These are phyloP conservation scores for Dallia pectoralis DNA, from an alignment of 2,797 vertebrate genomes.

Conservation along the genomic window DNA sequence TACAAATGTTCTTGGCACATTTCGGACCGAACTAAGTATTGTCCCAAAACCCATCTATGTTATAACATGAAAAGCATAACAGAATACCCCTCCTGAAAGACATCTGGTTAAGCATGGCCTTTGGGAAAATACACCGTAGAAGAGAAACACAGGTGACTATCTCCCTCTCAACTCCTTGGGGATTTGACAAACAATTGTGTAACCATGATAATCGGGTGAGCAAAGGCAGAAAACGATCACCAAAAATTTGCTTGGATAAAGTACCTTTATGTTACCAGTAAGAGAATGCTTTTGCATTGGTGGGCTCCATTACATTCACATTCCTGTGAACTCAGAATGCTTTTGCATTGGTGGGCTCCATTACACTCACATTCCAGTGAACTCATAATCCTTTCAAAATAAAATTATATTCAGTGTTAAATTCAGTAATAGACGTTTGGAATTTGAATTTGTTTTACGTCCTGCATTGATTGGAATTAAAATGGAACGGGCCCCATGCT, in stretches of 20 bases:
- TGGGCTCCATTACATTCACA: slow-evolving; percentile 25
- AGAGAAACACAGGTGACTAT: slow-evolving; percentile 49
- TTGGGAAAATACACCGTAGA: slow-evolving; percentile 47
- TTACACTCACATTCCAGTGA: not conserved
- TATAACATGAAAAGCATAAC: slow-evolving; percentile 53
- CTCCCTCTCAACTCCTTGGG: not conserved
- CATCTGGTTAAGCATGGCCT: slow-evolving; percentile 33
- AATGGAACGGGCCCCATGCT: not conserved
- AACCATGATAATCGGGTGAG: not conserved
- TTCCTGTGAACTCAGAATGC: not conserved
- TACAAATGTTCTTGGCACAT: slow-evolving; percentile 75
- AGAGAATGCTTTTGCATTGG: slow-evolving; percentile 94
- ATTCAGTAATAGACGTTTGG: not conserved
- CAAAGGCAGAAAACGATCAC: slow-evolving; percentile 12
- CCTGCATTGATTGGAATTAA: not conserved
- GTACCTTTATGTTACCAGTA: slow-evolving; percentile 65
- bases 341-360: slow-evolving; percentile 87
- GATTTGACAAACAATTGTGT: not conserved
- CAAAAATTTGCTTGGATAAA: slow-evolving; percentile 24
- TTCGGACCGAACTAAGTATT: slow-evolving; percentile 68
- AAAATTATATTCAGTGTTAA: not conserved
- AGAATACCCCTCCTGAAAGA: slow-evolving; percentile 54
- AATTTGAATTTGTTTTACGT: not conserved
- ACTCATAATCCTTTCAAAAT: not conserved
- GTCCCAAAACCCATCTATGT: slow-evolving; percentile 55